Evolutionary conservation across 2,888 invertebrate genomes (phyloP).

Genomic region (Drosophila mimetica): DNA sequence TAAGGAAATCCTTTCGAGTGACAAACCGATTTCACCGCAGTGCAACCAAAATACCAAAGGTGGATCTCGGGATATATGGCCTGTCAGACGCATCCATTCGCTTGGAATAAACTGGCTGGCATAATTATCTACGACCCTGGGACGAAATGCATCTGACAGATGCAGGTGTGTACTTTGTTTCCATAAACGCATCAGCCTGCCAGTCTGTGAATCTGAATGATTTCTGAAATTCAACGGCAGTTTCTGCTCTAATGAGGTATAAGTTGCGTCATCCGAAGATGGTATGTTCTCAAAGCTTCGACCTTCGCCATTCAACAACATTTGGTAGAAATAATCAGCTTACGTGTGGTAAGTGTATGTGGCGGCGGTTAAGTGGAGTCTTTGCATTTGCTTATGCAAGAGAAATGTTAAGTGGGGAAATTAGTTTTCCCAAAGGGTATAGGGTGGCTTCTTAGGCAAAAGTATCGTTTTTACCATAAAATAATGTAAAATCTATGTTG

Average conservation of each 20-base stretch:
- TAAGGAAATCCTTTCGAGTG: too few relatives aligned
- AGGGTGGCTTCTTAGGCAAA: too few relatives aligned
- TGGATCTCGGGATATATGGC: not conserved
- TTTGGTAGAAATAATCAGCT: not conserved
- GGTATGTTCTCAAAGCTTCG: not conserved
- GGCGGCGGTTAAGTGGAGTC: not conserved
- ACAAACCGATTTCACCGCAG: too few relatives aligned
- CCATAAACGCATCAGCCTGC: not conserved
- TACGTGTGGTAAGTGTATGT: not conserved
- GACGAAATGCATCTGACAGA: not conserved
- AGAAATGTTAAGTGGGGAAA: too few relatives aligned
- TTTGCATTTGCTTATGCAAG: too few relatives aligned
- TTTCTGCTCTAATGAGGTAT: constrained; percentile 1
- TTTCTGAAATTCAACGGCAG: not conserved
- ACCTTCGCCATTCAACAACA: not conserved
- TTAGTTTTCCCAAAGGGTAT: too few relatives aligned
- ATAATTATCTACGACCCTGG: constrained; percentile 13
- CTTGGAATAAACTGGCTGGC: constrained; percentile 3
- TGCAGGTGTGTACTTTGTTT: constrained; percentile 12
- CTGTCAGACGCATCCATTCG: constrained; percentile 3
- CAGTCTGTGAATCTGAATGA: constrained; percentile 1
- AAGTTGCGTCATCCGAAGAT: not conserved
- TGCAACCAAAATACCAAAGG: not conserved
- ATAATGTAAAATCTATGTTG: too few relatives aligned
- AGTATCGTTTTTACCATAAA: too few relatives aligned